A percentile compares a stretch with the other conserved stretches of the same genome.
phyloP scores from a whole-genome alignment of 2,888 invertebrate genomes.

The Ophion ellenae region DNA sequence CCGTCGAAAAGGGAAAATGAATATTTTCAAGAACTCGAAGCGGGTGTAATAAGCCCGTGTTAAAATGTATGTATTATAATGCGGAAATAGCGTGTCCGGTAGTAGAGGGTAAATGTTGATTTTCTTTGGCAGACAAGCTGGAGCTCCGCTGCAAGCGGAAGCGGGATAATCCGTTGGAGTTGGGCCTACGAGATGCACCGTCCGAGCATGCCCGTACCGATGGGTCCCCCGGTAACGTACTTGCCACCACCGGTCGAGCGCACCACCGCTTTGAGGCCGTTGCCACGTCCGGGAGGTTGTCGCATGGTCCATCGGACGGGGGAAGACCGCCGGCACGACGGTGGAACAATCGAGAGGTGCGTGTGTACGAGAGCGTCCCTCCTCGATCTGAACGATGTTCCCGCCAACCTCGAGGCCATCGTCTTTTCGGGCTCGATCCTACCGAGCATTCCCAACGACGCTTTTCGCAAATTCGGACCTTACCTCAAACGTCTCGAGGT shows the following conservation, averaged over 20 bases:
- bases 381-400: conserved; percentile 68
- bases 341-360: conserved; percentile 62
- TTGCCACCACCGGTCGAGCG: background rate
- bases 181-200: conserved; percentile 66
- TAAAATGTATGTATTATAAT: too few relatives aligned
- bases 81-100: too few relatives aligned
- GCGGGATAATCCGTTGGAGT: conserved; percentile 73
- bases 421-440: conserved; percentile 72
- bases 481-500: conserved; percentile 72
- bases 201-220: conserved; percentile 43
- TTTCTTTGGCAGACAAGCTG: conserved; percentile 21
- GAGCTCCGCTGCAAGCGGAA: conserved; percentile 35
- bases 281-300: conserved; percentile 54
- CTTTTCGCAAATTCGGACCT: conserved; percentile 73
- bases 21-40: too few relatives aligned
- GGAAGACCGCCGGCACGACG: background rate
- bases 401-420: conserved; percentile 67
- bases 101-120: background rate
- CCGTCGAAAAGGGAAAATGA: too few relatives aligned
- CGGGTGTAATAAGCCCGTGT: too few relatives aligned
- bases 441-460: conserved; percentile 65
- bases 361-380: conserved; percentile 69
- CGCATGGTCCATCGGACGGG: conserved; percentile 17
- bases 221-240: conserved; percentile 16
- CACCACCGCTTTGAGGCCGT: conserved; percentile 36